Percentiles rank a stretch among this genome's conserved stretches.
Evolutionary conservation across 2,113 vertebrate genomes (phyloP).

Genomic region (Notechis scutatus): DNA sequence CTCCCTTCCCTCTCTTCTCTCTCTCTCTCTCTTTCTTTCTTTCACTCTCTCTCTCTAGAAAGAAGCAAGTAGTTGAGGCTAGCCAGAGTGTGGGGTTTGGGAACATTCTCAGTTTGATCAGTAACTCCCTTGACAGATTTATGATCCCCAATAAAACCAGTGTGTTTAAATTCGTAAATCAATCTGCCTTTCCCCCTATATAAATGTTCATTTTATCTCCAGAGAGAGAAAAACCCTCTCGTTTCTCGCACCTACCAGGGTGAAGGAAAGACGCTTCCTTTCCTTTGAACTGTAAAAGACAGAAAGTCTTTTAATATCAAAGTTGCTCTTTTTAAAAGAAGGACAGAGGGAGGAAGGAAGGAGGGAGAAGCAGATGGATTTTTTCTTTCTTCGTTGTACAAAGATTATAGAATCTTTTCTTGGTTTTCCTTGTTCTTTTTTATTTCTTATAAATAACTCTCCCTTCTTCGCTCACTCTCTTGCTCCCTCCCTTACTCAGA

Average conservation of each 20-base stretch:
- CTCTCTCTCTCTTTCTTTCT: no score
- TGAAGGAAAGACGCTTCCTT: slow-evolving; percentile 61
- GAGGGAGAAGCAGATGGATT: neutral
- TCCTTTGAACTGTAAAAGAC: slow-evolving; percentile 57
- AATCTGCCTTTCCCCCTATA: slow-evolving; percentile 76
- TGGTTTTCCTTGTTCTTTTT: neutral
- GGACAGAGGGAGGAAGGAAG: neutral
- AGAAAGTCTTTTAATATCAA: slow-evolving; percentile 50
- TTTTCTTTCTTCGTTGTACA: neutral
- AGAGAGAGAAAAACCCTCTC: slow-evolving; percentile 55
- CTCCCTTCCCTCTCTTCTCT: neutral
- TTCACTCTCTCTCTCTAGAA: neutral
- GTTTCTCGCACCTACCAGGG: slow-evolving; percentile 53
- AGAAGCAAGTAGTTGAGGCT: slow-evolving; percentile 2
- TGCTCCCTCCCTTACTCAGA: no score
- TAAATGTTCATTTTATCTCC: slow-evolving; percentile 76
- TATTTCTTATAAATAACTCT: neutral
- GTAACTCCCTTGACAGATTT: slow-evolving; percentile 83
- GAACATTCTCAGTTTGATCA: slow-evolving; percentile 66
- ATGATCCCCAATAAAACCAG: slow-evolving; percentile 83
- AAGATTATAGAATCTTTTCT: neutral
- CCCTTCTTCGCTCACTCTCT: neutral
- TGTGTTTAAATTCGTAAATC: slow-evolving; percentile 84
- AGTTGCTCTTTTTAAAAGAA: slow-evolving; percentile 1
- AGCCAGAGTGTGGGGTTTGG: slow-evolving; percentile 52